These are phyloP conservation scores for Entosphenus tridentatus DNA, from an alignment of 2,113 vertebrate genomes.

Conservation along the genomic window DNA sequence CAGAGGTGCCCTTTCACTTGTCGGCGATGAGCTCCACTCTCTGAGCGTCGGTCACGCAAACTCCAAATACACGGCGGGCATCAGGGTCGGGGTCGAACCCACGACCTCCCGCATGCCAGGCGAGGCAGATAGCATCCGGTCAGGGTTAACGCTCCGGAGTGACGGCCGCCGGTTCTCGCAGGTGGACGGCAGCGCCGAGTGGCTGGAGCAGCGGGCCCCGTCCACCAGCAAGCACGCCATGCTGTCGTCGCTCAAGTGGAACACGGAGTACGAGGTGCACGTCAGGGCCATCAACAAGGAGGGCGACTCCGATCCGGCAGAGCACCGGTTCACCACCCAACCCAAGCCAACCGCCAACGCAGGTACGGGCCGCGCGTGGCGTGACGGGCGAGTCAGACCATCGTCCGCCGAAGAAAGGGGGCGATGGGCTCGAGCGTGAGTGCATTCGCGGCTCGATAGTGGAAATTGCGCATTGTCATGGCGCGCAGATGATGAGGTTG, in stretches of 20 bases:
- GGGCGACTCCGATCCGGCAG: constrained; percentile 54
- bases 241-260: constrained; percentile 59
- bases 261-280: constrained; percentile 59
- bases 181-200: constrained; percentile 49
- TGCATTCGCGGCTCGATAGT: no score
- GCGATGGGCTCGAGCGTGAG: no score
- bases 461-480: no score
- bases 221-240: constrained; percentile 42
- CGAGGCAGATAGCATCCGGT: neutral
- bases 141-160: neutral
- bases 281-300: constrained; percentile 79
- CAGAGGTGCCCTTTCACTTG: neutral
- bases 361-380: constrained; percentile 30
- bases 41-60: neutral
- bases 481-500: no score
- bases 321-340: constrained; percentile 46
- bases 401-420: no score
- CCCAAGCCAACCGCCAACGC: constrained; percentile 54
- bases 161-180: constrained; percentile 14
- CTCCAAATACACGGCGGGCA: neutral
- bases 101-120: neutral
- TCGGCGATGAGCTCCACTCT: neutral
- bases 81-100: neutral
- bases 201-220: constrained; percentile 58
- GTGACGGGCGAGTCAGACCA: neutral